phyloP scores from a whole-genome alignment of 1,140 invertebrate species.

The Spodoptera frugiperda region DNA sequence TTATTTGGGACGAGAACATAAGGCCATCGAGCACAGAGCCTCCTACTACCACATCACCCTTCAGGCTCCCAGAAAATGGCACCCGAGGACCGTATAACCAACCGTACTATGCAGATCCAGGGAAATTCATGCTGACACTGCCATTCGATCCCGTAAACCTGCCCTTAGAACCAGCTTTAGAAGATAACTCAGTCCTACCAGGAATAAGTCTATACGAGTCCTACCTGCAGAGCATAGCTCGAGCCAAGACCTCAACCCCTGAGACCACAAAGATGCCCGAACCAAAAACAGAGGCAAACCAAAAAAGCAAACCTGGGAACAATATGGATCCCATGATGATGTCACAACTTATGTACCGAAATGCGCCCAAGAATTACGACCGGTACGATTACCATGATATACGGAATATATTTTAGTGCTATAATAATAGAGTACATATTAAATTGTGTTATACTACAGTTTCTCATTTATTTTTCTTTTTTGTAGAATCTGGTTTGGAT shows the following conservation, averaged over 20 bases:
- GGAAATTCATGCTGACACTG: conserved; percentile 71
- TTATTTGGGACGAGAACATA: conserved; percentile 78
- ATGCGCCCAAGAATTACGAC: conserved; percentile 55
- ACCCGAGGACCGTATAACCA: conserved; percentile 53
- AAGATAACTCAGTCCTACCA: conserved; percentile 76
- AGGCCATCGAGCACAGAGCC: conserved; percentile 60
- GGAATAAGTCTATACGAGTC: conserved; percentile 79
- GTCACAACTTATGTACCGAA: not conserved
- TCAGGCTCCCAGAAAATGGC: conserved; percentile 13
- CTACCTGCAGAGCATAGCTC: conserved; percentile 72
- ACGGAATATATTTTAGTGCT: not conserved
- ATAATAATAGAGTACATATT: not conserved
- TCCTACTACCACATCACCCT: conserved; percentile 45
- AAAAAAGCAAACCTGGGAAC: not conserved
- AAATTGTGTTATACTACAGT: not conserved
- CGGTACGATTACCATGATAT: conserved; percentile 51
- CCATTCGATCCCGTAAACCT: conserved; percentile 77
- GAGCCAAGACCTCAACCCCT: conserved; percentile 67
- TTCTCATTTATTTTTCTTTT: not conserved
- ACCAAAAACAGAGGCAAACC: conserved; percentile 59
- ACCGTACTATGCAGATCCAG: conserved; percentile 61
- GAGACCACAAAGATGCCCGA: conserved; percentile 56
- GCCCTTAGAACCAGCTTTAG: conserved; percentile 72
- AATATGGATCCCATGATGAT: not conserved
- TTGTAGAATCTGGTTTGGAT: conserved; percentile 10